phyloP scores from a whole-genome alignment of 2,888 invertebrate species.

The Metallyticus violacea region DNA sequence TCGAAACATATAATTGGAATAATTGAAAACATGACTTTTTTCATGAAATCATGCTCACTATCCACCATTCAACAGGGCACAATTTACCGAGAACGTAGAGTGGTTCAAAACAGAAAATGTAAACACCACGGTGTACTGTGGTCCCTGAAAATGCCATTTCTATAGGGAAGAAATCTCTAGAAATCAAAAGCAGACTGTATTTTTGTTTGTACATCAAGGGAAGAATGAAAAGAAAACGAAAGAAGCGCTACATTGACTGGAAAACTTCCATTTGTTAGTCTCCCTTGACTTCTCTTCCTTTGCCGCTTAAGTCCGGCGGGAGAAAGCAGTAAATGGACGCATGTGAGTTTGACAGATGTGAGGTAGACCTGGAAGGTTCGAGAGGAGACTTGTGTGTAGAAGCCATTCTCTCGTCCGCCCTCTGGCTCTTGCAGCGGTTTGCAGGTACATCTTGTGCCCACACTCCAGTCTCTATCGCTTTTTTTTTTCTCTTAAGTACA shows the following conservation, averaged over 20 bases:
- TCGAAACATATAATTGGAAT: too few relatives aligned
- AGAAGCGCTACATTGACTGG: not conserved
- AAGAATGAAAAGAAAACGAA: not conserved
- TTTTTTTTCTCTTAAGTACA: not conserved
- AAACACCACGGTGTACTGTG: too few relatives aligned
- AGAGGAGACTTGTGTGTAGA: not conserved
- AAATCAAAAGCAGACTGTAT: not conserved
- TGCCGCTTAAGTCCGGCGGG: not conserved
- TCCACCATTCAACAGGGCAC: too few relatives aligned
- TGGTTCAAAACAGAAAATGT: too few relatives aligned
- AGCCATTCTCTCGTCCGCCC: not conserved
- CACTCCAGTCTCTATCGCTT: too few relatives aligned
- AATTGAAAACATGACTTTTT: too few relatives aligned
- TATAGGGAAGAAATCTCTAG: not conserved
- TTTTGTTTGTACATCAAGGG: not conserved
- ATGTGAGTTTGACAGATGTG: constrained; percentile 31
- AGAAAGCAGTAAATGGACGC: constrained; percentile 24
- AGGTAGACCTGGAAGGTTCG: not conserved
- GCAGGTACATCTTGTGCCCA: not conserved
- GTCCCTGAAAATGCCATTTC: not conserved
- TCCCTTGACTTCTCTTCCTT: not conserved
- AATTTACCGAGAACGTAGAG: too few relatives aligned
- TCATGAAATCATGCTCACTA: too few relatives aligned
- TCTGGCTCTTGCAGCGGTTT: not conserved
- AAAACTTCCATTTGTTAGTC: constrained; percentile 3